Percentiles rank a stretch among this genome's conserved stretches.
Evolutionary conservation across 2,797 vertebrate genomes (phyloP).

Genomic region (Forpus xanthops): DNA sequence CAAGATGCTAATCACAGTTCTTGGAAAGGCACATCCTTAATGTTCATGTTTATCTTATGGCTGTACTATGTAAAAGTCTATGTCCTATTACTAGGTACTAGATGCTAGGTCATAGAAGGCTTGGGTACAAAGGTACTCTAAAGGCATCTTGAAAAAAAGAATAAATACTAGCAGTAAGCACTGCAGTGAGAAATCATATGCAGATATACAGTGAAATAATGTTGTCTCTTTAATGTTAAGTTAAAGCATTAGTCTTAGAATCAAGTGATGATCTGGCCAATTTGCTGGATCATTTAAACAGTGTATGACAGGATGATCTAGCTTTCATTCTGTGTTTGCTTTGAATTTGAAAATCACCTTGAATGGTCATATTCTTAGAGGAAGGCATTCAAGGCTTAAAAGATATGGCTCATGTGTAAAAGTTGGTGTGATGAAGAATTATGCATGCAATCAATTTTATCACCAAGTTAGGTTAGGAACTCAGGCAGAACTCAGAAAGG

Average conservation of each 20-base stretch:
- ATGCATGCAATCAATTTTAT: neutral
- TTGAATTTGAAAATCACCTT: neutral
- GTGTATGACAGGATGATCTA: neutral
- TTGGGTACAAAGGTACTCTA: neutral
- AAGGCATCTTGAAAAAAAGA: neutral
- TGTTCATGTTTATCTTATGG: neutral
- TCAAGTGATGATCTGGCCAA: neutral
- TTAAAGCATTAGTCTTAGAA: neutral
- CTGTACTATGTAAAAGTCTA: neutral
- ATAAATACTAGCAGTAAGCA: neutral
- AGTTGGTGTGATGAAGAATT: neutral
- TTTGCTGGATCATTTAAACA: neutral
- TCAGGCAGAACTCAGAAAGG: neutral
- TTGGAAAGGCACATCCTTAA: neutral
- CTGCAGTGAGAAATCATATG: neutral
- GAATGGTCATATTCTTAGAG: neutral
- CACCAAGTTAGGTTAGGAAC: neutral
- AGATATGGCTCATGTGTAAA: neutral
- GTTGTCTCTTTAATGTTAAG: neutral
- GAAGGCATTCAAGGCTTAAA: neutral
- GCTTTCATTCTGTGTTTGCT: neutral
- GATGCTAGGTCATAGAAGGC: neutral
- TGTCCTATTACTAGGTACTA: neutral
- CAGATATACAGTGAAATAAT: neutral
- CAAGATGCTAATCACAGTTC: neutral